phyloP scores from a whole-genome alignment of 1,140 invertebrate species.

The Heterodera carotae region DNA sequence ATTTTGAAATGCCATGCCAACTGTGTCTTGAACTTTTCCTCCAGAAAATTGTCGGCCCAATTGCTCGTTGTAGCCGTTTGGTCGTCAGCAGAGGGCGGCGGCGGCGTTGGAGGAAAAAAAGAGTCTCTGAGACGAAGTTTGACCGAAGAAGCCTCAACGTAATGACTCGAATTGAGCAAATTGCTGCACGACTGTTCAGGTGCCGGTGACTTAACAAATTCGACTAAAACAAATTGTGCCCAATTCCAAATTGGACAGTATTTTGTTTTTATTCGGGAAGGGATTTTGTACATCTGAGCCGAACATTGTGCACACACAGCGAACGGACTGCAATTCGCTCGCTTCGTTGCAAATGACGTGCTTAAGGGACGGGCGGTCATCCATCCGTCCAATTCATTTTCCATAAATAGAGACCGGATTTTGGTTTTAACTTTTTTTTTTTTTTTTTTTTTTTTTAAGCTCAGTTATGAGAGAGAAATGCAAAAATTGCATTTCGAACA shows the following conservation, averaged over 20 bases:
- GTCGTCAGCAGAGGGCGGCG: not conserved
- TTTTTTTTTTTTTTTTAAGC: too few relatives aligned
- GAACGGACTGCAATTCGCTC: constrained; percentile 15
- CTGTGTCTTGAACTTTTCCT: constrained; percentile 26
- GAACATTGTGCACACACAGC: constrained; percentile 34
- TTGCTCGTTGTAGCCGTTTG: not conserved
- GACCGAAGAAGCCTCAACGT: constrained; percentile 19
- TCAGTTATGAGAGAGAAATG: too few relatives aligned
- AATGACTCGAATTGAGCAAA: constrained; percentile 18
- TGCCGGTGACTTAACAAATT: constrained; percentile 17
- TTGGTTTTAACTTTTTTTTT: too few relatives aligned
- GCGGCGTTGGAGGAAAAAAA: constrained; percentile 19
- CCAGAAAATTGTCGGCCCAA: constrained; percentile 29
- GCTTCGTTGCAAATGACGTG: constrained; percentile 8
- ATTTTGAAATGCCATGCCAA: constrained; percentile 22
- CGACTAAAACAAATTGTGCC: too few relatives aligned
- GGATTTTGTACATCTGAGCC: constrained; percentile 21
- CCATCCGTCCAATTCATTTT: too few relatives aligned
- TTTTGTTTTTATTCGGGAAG: too few relatives aligned
- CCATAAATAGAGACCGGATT: too few relatives aligned
- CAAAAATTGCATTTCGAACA: too few relatives aligned
- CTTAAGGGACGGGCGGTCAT: not conserved
- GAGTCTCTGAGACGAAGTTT: constrained; percentile 16
- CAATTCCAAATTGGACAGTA: too few relatives aligned
- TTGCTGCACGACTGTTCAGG: constrained; percentile 27